Evolutionary conservation across 2,888 invertebrate genomes (phyloP).

Genomic region (Lordiphosa andalusiaca): DNA sequence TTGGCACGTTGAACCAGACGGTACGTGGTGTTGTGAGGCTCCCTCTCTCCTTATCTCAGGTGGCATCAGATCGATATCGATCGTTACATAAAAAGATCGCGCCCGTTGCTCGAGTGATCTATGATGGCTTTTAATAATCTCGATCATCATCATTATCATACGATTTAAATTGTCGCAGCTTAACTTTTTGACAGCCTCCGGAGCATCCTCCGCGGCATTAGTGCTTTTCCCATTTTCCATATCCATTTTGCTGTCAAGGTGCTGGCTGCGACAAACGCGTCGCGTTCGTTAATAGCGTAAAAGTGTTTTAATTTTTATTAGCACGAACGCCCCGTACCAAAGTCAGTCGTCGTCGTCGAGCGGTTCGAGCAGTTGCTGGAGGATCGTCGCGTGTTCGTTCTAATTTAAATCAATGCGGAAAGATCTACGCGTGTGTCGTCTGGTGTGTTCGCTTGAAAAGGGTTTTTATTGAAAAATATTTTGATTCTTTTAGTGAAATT

Average conservation of each 20-base stretch:
- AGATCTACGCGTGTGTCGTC: slow-evolving; percentile 57
- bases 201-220: slow-evolving; percentile 35
- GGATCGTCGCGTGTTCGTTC: slow-evolving; percentile 66
- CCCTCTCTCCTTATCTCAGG: slow-evolving; percentile 4
- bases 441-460: slow-evolving; percentile 17
- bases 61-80: slow-evolving; percentile 1
- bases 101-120: slow-evolving; percentile 43
- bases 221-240: slow-evolving; percentile 17
- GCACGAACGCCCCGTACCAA: slow-evolving; percentile 52
- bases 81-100: slow-evolving; percentile 17
- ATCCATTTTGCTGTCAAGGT: slow-evolving; percentile 56
- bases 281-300: slow-evolving; percentile 65
- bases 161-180: slow-evolving; percentile 46
- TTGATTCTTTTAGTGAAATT: slow-evolving; percentile 54
- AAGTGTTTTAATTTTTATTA: slow-evolving; percentile 73
- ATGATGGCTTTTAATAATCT: slow-evolving; percentile 35
- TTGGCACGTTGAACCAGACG: slow-evolving; percentile 75
- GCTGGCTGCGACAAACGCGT: slow-evolving; percentile 31
- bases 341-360: slow-evolving; percentile 53
- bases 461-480: slow-evolving; percentile 23
- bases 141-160: slow-evolving; percentile 6
- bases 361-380: slow-evolving; percentile 47
- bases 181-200: slow-evolving; percentile 44
- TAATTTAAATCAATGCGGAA: slow-evolving; percentile 60
- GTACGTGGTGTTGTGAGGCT: slow-evolving; percentile 30